phyloP scores from a whole-genome alignment of 2,113 vertebrate species.

The Paradoxurus hermaphroditus region DNA sequence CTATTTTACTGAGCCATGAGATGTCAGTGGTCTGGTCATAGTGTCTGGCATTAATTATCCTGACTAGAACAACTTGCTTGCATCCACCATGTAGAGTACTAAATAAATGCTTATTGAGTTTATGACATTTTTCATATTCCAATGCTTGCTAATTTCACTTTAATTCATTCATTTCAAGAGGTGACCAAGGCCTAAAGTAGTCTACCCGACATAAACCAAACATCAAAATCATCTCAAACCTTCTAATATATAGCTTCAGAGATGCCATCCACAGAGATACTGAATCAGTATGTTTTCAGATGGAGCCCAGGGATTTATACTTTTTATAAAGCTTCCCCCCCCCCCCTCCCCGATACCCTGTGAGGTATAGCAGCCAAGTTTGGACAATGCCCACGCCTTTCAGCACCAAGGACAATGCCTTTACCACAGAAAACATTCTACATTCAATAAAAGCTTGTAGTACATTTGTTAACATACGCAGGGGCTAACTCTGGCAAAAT shows the following conservation, averaged over 20 bases:
- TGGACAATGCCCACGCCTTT: not conserved
- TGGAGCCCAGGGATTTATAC: not conserved
- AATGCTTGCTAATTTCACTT: not conserved
- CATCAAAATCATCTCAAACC: not conserved
- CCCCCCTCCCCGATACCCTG: too few relatives aligned
- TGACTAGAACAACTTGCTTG: not conserved
- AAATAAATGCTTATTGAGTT: not conserved
- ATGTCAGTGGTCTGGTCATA: not conserved
- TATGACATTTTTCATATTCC: not conserved
- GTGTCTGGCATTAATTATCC: not conserved
- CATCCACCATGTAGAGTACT: not conserved
- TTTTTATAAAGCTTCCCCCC: slow-evolving; percentile 1
- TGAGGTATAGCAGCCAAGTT: not conserved
- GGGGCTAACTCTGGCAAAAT: not conserved
- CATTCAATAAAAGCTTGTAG: not conserved
- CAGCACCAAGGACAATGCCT: not conserved
- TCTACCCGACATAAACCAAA: not conserved
- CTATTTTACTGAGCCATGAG: not conserved
- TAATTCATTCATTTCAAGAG: not conserved
- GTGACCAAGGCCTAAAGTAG: not conserved
- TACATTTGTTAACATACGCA: not conserved
- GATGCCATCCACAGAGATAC: not conserved
- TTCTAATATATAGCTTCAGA: not conserved
- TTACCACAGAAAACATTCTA: not conserved
- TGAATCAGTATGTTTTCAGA: not conserved